phyloP scores from a whole-genome alignment of 2,797 vertebrate genomes.

The Atherinosoma microstoma region DNA sequence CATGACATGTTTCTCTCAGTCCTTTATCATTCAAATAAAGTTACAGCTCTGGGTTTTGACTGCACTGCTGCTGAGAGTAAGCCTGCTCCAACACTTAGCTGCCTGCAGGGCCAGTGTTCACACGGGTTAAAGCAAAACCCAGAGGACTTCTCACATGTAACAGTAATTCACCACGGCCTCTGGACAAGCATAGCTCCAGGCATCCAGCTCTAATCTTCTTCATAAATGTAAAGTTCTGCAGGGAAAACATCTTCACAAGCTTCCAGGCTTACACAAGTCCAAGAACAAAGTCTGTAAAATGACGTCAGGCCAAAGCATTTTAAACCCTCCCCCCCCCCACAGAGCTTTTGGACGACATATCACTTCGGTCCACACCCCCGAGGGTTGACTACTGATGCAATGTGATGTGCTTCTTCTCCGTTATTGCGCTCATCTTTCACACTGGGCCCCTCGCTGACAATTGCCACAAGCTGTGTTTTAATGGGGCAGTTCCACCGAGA shows the following conservation, averaged over 20 bases:
- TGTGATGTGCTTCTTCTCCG: slow-evolving; percentile 52
- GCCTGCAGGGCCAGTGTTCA: slow-evolving; percentile 44
- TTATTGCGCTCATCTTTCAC: slow-evolving; percentile 79
- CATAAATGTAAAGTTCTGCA: slow-evolving; percentile 32
- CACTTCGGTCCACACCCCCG: slow-evolving; percentile 27
- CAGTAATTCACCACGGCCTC: slow-evolving; percentile 52
- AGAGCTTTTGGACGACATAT: slow-evolving; percentile 12
- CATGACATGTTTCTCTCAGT: slow-evolving; percentile 14
- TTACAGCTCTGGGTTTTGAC: slow-evolving; percentile 3
- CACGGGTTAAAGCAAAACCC: slow-evolving; percentile 47
- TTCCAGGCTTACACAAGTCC: slow-evolving; percentile 18
- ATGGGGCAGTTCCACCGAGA: slow-evolving; percentile 56
- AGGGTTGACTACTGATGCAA: slow-evolving; percentile 30
- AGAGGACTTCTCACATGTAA: slow-evolving; percentile 56
- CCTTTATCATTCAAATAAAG: slow-evolving; percentile 27
- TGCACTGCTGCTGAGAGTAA: slow-evolving; percentile 16
- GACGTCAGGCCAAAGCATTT: slow-evolving; percentile 48
- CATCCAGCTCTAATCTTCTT: slow-evolving; percentile 39
- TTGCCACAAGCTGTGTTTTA: slow-evolving; percentile 74
- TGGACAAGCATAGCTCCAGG: slow-evolving; percentile 48
- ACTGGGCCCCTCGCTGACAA: slow-evolving; percentile 59
- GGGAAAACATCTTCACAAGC: slow-evolving; percentile 30
- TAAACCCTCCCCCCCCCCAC: neutral
- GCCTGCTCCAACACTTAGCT: slow-evolving; percentile 11
- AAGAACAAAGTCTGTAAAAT: slow-evolving; percentile 31